These are phyloP conservation scores for Phoenicopterus ruber DNA, from an alignment of 2,113 vertebrate species.

Conservation along the genomic window DNA sequence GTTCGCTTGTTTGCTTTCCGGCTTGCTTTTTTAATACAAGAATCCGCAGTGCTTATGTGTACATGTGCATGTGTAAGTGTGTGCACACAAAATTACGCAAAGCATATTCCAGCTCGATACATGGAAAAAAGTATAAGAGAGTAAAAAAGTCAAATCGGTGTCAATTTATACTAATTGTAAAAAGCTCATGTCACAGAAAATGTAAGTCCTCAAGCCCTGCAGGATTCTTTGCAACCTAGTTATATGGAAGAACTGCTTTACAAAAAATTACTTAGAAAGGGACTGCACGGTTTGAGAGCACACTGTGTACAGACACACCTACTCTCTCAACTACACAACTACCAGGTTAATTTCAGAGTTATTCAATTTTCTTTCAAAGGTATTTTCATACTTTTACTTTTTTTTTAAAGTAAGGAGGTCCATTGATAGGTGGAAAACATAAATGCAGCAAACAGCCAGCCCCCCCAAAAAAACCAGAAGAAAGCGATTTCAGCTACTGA, in stretches of 20 bases:
- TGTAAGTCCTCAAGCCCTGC: background rate
- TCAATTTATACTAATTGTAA: background rate
- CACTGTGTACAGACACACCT: background rate
- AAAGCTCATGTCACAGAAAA: background rate
- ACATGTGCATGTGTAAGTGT: background rate
- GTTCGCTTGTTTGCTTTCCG: background rate
- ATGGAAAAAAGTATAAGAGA: background rate
- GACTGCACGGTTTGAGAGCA: background rate
- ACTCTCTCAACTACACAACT: background rate
- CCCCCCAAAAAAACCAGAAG: background rate
- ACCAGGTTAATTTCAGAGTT: background rate
- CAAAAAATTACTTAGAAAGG: background rate
- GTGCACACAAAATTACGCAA: background rate
- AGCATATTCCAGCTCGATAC: background rate
- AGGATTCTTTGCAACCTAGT: background rate
- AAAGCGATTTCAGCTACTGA: background rate
- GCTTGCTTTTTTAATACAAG: background rate
- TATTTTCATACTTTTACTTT: background rate
- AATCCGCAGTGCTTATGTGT: background rate
- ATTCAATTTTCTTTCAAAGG: background rate
- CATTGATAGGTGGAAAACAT: background rate
- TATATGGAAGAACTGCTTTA: background rate
- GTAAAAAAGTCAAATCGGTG: background rate
- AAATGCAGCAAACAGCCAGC: background rate
- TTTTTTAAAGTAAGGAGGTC: background rate